A percentile compares a stretch with the other conserved stretches of the same genome.
These are phyloP conservation scores for Chloromyia formosa DNA, from an alignment of 2,888 invertebrate genomes.

Conservation along the genomic window DNA sequence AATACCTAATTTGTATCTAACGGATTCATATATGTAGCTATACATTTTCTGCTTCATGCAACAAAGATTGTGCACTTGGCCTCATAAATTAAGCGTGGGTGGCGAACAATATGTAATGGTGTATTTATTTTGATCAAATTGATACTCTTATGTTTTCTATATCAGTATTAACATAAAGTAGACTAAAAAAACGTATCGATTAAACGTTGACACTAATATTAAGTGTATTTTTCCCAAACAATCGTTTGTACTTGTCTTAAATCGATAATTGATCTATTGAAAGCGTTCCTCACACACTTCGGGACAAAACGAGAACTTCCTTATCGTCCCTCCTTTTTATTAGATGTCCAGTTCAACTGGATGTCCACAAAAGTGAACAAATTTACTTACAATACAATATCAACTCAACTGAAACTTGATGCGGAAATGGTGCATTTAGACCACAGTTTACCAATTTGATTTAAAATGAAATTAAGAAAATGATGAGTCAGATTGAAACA, in stretches of 20 bases:
- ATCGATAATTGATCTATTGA: too few relatives aligned
- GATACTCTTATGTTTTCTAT: background rate
- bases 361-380: background rate
- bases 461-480: background rate
- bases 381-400: background rate
- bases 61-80: background rate
- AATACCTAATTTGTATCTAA: conserved; percentile 27
- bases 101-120: conserved; percentile 4
- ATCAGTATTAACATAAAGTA: background rate
- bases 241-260: too few relatives aligned
- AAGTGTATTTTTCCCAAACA: too few relatives aligned
- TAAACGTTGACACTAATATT: too few relatives aligned
- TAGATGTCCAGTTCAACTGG: too few relatives aligned
- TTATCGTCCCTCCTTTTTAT: too few relatives aligned
- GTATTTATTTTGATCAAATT: background rate
- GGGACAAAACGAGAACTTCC: too few relatives aligned
- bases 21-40: background rate
- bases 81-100: conserved; percentile 10
- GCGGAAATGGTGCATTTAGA: conserved; percentile 27
- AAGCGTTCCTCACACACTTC: too few relatives aligned
- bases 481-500: conserved; percentile 22
- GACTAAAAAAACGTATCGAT: too few relatives aligned
- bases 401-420: background rate
- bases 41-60: background rate
- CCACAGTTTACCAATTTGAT: background rate